Conservation (phyloP, 2,888 invertebrate species). For the Idaea straminata region DNA sequence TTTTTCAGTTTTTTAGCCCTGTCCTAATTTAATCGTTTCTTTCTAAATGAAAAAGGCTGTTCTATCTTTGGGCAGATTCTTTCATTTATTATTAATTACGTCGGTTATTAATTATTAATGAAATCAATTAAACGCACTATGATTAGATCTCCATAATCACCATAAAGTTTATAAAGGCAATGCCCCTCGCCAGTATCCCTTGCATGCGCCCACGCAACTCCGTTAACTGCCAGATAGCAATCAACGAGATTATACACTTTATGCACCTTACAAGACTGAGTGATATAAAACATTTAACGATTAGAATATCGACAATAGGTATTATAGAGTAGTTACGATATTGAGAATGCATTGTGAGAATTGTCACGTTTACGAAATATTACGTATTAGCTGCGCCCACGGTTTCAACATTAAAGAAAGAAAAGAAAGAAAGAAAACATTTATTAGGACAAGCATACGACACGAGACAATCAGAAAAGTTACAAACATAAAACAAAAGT, state of each 20-base stretch:
- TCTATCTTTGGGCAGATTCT: not conserved
- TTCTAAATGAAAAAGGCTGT: too few species aligned
- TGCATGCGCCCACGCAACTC: constrained; percentile 17
- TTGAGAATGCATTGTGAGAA: too few species aligned
- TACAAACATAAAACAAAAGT: too few species aligned
- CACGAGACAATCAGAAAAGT: too few species aligned
- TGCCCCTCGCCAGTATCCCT: not conserved
- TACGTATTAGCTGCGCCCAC: too few species aligned
- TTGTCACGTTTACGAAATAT: too few species aligned
- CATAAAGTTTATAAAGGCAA: constrained; percentile 2
- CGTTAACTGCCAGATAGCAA: constrained; percentile 47
- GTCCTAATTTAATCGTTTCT: too few species aligned
- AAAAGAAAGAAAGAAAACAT: too few species aligned
- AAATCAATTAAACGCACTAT: not conserved
- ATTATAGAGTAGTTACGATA: not conserved
- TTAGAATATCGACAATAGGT: not conserved
- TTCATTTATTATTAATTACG: not conserved
- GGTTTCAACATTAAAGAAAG: too few species aligned
- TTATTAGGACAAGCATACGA: too few species aligned
- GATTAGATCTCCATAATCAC: not conserved
- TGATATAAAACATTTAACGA: constrained; percentile 15
- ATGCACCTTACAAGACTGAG: constrained; percentile 30
- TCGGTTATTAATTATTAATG: not conserved
- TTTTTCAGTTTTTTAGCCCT: too few species aligned
- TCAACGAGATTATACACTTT: constrained; percentile 47